Evolutionary conservation across 2,888 invertebrate species (phyloP).

Genomic region (Drosophila pseudotalamancana): DNA sequence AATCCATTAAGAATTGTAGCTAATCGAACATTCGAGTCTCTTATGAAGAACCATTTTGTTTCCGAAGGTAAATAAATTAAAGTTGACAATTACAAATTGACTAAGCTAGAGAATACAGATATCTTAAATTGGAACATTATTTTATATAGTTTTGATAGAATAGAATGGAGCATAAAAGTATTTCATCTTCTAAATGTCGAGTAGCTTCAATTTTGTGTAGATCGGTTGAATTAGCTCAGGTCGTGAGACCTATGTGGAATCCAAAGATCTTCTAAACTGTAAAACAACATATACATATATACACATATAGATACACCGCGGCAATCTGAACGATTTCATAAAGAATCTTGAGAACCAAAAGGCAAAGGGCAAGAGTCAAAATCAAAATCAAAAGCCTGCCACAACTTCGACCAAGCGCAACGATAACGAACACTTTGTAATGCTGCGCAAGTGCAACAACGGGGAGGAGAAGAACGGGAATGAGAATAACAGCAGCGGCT

Average conservation of each 20-base stretch:
- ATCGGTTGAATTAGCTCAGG: neutral
- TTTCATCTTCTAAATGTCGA: too few species aligned
- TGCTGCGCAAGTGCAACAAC: slow-evolving; percentile 64
- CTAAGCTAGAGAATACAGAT: too few species aligned
- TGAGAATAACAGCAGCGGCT: slow-evolving; percentile 8
- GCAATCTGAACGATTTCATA: slow-evolving; percentile 82
- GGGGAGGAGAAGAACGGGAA: slow-evolving; percentile 72
- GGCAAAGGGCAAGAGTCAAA: slow-evolving; percentile 49
- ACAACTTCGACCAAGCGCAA: slow-evolving; percentile 52
- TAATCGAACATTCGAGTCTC: too few species aligned
- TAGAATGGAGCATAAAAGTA: too few species aligned
- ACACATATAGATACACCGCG: slow-evolving; percentile 80
- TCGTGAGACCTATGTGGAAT: neutral
- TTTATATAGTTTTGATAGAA: too few species aligned
- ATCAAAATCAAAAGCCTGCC: slow-evolving; percentile 23
- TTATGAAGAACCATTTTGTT: too few species aligned
- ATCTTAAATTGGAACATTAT: too few species aligned
- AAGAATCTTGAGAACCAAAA: slow-evolving; percentile 83
- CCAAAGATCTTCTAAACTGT: neutral
- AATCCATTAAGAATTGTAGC: too few species aligned
- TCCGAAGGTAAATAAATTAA: too few species aligned
- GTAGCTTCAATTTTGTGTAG: too few species aligned
- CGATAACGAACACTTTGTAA: slow-evolving; percentile 66
- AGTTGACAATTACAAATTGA: too few species aligned
- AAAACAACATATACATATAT: neutral